phyloP scores from a whole-genome alignment of 1,140 invertebrate genomes.

The Triops cancriformis region DNA sequence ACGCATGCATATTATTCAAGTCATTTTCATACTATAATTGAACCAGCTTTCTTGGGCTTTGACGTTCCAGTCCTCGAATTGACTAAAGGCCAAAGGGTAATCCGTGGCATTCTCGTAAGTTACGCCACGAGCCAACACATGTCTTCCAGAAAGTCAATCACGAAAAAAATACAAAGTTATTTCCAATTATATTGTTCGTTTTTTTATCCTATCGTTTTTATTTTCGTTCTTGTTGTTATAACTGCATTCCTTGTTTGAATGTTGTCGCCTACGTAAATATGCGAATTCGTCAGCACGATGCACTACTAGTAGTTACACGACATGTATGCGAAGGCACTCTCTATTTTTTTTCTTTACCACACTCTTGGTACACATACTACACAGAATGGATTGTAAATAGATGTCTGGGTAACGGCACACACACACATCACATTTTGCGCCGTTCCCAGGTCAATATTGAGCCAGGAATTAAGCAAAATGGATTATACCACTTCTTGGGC shows the following conservation, averaged over 20 bases:
- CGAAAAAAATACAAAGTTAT: neutral
- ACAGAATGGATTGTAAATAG: no score
- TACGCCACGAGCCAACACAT: neutral
- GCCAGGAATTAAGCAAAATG: no score
- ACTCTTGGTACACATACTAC: neutral
- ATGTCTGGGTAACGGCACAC: no score
- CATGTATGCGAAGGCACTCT: neutral
- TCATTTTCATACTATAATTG: conserved; percentile 11
- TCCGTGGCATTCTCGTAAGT: neutral
- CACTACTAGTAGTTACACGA: neutral
- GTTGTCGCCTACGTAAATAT: no score
- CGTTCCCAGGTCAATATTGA: no score
- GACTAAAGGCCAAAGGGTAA: neutral
- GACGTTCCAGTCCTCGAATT: neutral
- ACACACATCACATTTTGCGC: no score
- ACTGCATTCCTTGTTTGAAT: no score
- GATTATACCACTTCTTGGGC: no score
- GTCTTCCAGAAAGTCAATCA: neutral
- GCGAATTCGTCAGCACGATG: neutral
- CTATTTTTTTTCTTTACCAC: neutral
- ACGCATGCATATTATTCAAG: neutral
- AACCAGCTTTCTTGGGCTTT: neutral
- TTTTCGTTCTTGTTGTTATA: neutral
- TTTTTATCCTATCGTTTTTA: neutral
- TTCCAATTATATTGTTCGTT: neutral